Evolutionary conservation across 2,797 vertebrate genomes (phyloP), one percentile per base, ranked within the genome.

Genomic region (Tragelaphus oryx): DNA sequence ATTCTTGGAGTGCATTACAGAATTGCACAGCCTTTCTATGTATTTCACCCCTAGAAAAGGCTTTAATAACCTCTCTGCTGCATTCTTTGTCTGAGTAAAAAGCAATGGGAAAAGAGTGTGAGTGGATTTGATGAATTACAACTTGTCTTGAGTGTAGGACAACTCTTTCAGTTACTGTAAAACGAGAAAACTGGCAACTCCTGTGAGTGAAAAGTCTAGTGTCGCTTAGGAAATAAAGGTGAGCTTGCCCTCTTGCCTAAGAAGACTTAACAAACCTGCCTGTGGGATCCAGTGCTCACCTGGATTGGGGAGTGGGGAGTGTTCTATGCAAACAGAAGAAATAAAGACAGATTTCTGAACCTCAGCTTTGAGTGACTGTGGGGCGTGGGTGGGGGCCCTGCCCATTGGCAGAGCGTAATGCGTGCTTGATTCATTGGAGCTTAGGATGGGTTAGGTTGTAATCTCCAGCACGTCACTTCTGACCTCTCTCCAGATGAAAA

Each of bases 21-120:
- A 95, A 88, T 85, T 41, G 44, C 71, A 97, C 41, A 95, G 94
- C 33, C 93, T 96, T 97, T 97, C 91, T 94, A 65, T 91, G 79
- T 59, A 89, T 95, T 94, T 96, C 78, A 81, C 95, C 94, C 75
- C 55, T 68, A 93, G 68, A 93, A 97, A 94, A 76, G 65, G 81
- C 94, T 96, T 97, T 97, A 97, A 97, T 93, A 95, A 97, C 30
- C 82, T 96, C 93, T 95, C 91, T 96, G 71, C 84, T 92, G 55
- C 44, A 26, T 80, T 95, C 95, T 96, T 97, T 95, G 76, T 94
- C 84, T 96, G 85, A 55, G 13, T 76, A 83, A 95, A 96, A 96
- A 75, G 90, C 93, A 90, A 96, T 37, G 18, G 33, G 37, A 94
- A 96, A 81, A 83, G 44, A 90, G 33, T 41, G 28, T 54, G 78